These are phyloP conservation scores for Drosophila quinaria DNA, from an alignment of 2,888 invertebrate species.

Conservation along the genomic window DNA sequence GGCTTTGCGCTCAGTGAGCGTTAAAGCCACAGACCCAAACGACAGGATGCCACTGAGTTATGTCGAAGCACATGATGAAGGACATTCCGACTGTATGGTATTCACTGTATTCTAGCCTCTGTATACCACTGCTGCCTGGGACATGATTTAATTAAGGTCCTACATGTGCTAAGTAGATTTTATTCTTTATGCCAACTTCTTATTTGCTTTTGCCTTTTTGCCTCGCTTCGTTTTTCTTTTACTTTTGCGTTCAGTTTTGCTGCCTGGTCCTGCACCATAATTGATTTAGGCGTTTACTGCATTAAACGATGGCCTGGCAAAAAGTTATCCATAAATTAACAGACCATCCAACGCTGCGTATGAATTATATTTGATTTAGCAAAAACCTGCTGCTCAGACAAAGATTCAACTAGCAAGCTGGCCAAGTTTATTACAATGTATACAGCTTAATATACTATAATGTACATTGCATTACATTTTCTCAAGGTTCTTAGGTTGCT, in stretches of 20 bases:
- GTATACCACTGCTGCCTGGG: slow-evolving; percentile 29
- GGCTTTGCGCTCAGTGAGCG: slow-evolving; percentile 38
- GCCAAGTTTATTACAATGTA: slow-evolving; percentile 35
- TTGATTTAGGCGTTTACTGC: slow-evolving; percentile 76
- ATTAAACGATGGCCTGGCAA: slow-evolving; percentile 55
- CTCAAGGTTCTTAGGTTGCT: slow-evolving; percentile 15
- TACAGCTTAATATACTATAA: slow-evolving; percentile 46
- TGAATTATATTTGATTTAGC: slow-evolving; percentile 67
- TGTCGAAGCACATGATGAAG: slow-evolving; percentile 47
- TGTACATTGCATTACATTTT: slow-evolving; percentile 48
- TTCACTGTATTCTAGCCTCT: background rate
- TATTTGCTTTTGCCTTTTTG: slow-evolving; percentile 16
- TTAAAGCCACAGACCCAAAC: slow-evolving; percentile 53
- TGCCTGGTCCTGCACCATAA: slow-evolving; percentile 44
- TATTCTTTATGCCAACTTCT: slow-evolving; percentile 54
- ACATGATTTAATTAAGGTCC: slow-evolving; percentile 80
- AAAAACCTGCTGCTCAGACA: slow-evolving; percentile 24
- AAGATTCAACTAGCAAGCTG: background rate
- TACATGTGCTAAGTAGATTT: slow-evolving; percentile 80
- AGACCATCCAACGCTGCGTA: slow-evolving; percentile 51
- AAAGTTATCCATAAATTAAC: slow-evolving; percentile 46
- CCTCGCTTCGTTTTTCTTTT: slow-evolving; percentile 8
- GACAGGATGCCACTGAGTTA: slow-evolving; percentile 48
- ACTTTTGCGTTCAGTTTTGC: background rate
- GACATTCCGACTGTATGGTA: slow-evolving; percentile 14